Evolutionary conservation across 2,113 vertebrate species (phyloP).

Genomic region (Tragelaphus scriptus): DNA sequence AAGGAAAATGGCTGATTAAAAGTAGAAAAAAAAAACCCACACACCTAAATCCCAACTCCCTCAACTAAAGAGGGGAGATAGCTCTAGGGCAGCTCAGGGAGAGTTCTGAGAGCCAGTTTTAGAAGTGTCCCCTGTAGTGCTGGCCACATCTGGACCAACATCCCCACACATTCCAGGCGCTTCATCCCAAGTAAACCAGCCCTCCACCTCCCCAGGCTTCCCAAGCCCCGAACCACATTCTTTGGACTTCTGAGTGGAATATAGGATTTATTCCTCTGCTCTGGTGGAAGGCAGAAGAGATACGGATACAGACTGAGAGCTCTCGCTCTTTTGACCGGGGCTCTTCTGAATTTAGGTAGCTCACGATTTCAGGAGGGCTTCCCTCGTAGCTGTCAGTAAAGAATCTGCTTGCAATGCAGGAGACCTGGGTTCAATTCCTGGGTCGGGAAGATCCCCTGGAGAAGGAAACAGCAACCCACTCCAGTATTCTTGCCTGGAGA

Average conservation of each 20-base stretch:
- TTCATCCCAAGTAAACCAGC: background rate
- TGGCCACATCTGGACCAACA: background rate
- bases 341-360: background rate
- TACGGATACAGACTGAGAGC: background rate
- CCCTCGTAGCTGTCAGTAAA: background rate
- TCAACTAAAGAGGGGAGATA: background rate
- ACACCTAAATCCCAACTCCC: constrained; percentile 38
- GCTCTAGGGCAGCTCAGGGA: background rate
- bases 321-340: background rate
- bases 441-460: background rate
- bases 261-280: background rate
- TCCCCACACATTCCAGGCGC: background rate
- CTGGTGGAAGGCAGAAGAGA: background rate
- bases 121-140: background rate
- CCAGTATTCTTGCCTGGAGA: background rate
- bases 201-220: background rate
- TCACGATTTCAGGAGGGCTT: background rate
- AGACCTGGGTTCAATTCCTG: background rate
- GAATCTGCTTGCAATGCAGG: background rate
- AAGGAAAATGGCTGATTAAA: constrained; percentile 57
- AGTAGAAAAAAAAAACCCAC: background rate
- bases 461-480: background rate
- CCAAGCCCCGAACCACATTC: background rate
- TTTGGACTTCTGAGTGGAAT: constrained; percentile 14
- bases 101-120: background rate